Evolutionary conservation across 2,113 vertebrate genomes (phyloP).

Genomic region (Hemibagrus wyckioides): DNA sequence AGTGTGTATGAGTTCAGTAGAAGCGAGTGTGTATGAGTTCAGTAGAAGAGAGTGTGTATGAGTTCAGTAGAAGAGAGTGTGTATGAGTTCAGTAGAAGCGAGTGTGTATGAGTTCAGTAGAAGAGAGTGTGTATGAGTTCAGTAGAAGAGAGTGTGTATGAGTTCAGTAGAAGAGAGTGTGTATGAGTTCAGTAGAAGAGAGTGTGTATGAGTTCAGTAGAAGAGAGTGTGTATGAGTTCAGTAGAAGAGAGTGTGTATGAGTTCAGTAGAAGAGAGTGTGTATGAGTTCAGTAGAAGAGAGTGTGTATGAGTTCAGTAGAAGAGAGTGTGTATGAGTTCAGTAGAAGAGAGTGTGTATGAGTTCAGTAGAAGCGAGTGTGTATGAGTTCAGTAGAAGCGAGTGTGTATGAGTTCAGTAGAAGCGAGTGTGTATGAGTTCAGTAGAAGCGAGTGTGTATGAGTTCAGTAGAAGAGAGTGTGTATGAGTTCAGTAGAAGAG

Average conservation of each 20-base stretch:
- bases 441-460: background rate
- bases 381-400: background rate
- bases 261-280: background rate
- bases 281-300: background rate
- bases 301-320: background rate
- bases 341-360: conserved; percentile 2
- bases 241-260: conserved; percentile 2
- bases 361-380: background rate
- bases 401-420: background rate
- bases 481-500: background rate
- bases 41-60: background rate
- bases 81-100: too few relatives aligned
- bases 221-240: conserved; percentile 1
- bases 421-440: conserved; percentile 2
- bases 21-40: background rate
- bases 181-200: background rate
- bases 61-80: conserved; percentile 7
- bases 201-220: background rate
- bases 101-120: background rate
- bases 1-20: too few relatives aligned
- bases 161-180: background rate
- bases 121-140: conserved; percentile 1
- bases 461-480: background rate
- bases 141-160: conserved; percentile 2
- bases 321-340: conserved; percentile 1